Evolutionary conservation across 1,140 invertebrate genomes (phyloP).

Genomic region (Ceratitis capitata): DNA sequence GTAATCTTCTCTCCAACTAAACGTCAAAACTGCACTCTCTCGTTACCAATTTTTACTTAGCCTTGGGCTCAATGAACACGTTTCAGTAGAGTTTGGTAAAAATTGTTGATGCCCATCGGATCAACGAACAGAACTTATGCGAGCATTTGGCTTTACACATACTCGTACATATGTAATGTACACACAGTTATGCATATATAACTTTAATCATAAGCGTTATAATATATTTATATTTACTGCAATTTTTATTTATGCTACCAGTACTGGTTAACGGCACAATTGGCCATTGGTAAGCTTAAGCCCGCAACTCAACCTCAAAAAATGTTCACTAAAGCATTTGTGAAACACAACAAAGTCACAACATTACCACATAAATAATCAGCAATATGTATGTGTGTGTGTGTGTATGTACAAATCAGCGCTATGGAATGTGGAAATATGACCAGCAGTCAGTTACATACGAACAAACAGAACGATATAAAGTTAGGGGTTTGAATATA

Average conservation of each 20-base stretch:
- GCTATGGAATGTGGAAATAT: not conserved
- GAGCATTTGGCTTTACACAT: no score
- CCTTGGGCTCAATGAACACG: no score
- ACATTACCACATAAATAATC: no score
- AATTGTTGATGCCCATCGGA: no score
- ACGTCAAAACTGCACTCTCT: no score
- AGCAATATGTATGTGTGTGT: no score
- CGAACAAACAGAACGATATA: not conserved
- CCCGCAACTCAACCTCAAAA: not conserved
- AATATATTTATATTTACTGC: not conserved
- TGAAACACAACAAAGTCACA: not conserved
- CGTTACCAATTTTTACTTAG: no score
- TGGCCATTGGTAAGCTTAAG: constrained; percentile 7
- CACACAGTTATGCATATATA: not conserved
- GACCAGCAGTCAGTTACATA: not conserved
- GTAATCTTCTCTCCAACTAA: no score
- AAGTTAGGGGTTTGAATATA: not conserved
- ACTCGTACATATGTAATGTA: not conserved
- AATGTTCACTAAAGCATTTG: not conserved
- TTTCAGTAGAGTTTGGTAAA: no score
- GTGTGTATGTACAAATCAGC: no score
- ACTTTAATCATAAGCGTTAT: constrained; percentile 24
- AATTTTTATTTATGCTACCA: not conserved
- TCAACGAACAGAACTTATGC: no score
- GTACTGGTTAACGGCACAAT: not conserved